Conservation (phyloP, 2,888 invertebrate genomes). For the Amitus sp. region DNA sequence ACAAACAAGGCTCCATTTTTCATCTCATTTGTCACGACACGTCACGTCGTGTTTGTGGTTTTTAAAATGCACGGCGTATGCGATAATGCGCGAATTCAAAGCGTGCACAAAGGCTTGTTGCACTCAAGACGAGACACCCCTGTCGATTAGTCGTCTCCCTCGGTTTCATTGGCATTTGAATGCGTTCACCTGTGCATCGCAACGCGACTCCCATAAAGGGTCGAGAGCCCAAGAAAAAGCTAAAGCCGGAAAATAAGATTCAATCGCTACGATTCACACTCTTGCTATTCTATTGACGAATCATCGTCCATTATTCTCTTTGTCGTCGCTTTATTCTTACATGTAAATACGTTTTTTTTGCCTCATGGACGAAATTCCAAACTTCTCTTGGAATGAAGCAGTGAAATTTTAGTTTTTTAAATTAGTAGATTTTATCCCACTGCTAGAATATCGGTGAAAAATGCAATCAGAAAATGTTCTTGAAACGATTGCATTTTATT, state of each 20-base stretch:
- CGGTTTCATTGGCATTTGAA: conserved; percentile 58
- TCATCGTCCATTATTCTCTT: conserved; percentile 1
- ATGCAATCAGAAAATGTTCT: too few relatives aligned
- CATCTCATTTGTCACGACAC: conserved; percentile 2
- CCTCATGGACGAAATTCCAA: too few relatives aligned
- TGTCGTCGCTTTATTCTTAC: background rate
- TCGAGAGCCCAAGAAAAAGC: conserved; percentile 34
- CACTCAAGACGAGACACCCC: conserved; percentile 41
- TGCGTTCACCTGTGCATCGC: conserved; percentile 60
- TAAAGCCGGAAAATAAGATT: conserved; percentile 41
- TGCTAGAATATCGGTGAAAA: too few relatives aligned
- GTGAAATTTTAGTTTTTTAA: too few relatives aligned
- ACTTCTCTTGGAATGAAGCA: too few relatives aligned
- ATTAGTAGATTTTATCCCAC: too few relatives aligned
- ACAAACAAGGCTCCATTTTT: background rate
- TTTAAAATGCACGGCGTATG: conserved; percentile 21
- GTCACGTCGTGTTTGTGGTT: conserved; percentile 18
- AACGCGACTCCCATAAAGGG: conserved; percentile 26
- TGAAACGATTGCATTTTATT: too few relatives aligned
- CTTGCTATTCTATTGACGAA: conserved; percentile 1
- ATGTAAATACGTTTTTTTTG: too few relatives aligned
- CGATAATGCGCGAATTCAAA: conserved; percentile 34
- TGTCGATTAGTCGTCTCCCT: conserved; percentile 51
- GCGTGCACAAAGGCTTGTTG: conserved; percentile 39
- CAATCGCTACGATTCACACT: conserved; percentile 17